Base-by-base conservation (phyloP, 1,140 invertebrate species). In the Eulimnadia texana region DNA sequence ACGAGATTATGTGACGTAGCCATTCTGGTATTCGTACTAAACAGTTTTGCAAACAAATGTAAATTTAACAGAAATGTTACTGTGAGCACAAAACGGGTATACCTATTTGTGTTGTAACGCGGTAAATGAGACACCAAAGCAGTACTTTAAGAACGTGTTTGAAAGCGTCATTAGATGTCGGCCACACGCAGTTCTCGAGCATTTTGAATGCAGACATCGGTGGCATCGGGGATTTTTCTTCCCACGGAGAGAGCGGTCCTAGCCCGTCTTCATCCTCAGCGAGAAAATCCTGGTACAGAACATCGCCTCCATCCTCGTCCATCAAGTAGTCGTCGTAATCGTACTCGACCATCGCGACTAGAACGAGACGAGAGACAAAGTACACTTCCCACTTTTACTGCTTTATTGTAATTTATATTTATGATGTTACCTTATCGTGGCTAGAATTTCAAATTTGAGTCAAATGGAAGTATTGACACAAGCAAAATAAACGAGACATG, bases 1-100 rank as follows among this genome's bases (percentile, higher is more conserved):
- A 67, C 64, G 73, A 76, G 6, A 70, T 63, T 11, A 72, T n/a
- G 65, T 78, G 74, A 19, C 71, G 63, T 9, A 72, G 58, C 64
- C 65, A 65, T n/a, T 58, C 47, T 24, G 73, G 71, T 52, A 74
- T 49, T 28, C 64, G 61, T 52, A 63, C 70, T 70, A 58, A 33
- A 65, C 63, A 60, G 19, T 61, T 13, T 19, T 19, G 29, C 3
- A 53, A 55, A 13, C 16, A 58, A 20, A 27, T 1, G 22, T 51
- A 60, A 60, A 25, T 51, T 0, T 47, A 19, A 33, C 2, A 64
- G 29, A 50, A n/a, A 60, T 58, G 3, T 20, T n/a, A 29, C 10
- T 42, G 24, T 51, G 19, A n/a, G n/a, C n/a, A n/a, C n/a, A n/a
- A n/a, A n/a, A n/a, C n/a, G n/a, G n/a, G n/a, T n/a, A 63, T 68